Percentiles rank a stretch among this genome's conserved stretches.
Conservation (phyloP, 2,113 vertebrate species). For the Chiloscyllium plagiosum region DNA sequence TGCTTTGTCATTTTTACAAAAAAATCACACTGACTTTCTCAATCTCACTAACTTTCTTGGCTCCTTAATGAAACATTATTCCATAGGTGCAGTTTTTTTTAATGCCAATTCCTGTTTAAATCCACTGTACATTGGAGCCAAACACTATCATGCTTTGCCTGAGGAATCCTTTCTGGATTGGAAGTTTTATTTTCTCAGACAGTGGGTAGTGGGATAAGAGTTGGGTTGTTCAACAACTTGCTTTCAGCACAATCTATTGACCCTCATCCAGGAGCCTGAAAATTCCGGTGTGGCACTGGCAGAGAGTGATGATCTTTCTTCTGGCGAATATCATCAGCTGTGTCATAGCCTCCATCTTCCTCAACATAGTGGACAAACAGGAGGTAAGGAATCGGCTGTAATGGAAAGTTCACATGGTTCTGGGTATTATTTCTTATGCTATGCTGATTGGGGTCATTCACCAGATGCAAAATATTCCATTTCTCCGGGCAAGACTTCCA, state of each 20-base stretch:
- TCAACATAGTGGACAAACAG: constrained; percentile 67
- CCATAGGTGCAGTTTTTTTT: background rate
- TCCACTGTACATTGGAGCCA: background rate
- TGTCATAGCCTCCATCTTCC: constrained; percentile 56
- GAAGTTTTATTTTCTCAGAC: no score
- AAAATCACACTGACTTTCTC: no score
- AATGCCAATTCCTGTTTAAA: background rate
- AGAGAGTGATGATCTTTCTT: constrained; percentile 73
- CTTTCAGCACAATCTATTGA: background rate
- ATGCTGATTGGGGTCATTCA: background rate
- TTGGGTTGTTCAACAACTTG: background rate
- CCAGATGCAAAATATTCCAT: background rate
- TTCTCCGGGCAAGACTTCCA: background rate
- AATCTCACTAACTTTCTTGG: background rate
- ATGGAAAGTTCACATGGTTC: background rate
- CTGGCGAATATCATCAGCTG: constrained; percentile 65
- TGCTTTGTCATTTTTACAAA: no score
- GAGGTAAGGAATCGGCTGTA: constrained; percentile 32
- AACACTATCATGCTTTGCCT: no score
- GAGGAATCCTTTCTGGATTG: no score
- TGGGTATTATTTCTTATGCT: background rate
- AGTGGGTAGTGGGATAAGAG: no score
- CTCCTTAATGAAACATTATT: background rate
- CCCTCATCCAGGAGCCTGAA: constrained; percentile 55
- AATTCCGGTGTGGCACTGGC: constrained; percentile 69